Base-by-base conservation (phyloP, 2,888 invertebrate species). In the Erpobdella octoculata region DNA sequence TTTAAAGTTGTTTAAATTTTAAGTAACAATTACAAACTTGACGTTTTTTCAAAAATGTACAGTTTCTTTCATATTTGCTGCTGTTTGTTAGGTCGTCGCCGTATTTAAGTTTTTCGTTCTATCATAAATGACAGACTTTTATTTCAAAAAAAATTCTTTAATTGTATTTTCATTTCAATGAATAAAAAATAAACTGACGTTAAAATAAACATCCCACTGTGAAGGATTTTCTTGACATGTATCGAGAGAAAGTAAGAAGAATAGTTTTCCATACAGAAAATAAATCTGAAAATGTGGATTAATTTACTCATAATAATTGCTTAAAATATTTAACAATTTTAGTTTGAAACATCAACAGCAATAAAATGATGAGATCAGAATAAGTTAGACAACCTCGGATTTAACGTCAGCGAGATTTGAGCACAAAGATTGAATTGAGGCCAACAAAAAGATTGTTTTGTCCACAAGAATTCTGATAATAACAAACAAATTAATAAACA, bases 391-490 rank as follows among this genome's bases (percentile, higher is more conserved):
- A 28, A 53, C 53, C 53, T 53, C 53, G 6, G 53, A 28, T 53
- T 53, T 4, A 25, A 28, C 53, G 28, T 21, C 3, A 1, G 6
- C 21, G 8, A 4, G 28, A 28, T n/a, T 9, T 21, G 28, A 3
- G 18, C 53, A 53, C 53, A 53, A n/a, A 3, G 8, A 2, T 12
- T 81, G 80, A 3, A 79, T 79, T 73, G 78, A 76, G 2, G 79
- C 73, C 61, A 79, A 76, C 58, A 75, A 75, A 18, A 75, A 69
- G 59, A 79, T 67, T 6, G 79, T 79, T 71, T 78, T 78, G 64
- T 81, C 80, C 31, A 76, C 78, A 59, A 79, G 70, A 31, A 75
- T 73, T 58, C 81, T 81, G 74, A 9, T 65, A 36, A 33, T 36
- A 28, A 36, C 12, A 70, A 25, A 36, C 35, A 46, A 36, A 25